Evolutionary conservation across 2,888 invertebrate genomes (phyloP).

Genomic region (Gisinianus flammeolus): DNA sequence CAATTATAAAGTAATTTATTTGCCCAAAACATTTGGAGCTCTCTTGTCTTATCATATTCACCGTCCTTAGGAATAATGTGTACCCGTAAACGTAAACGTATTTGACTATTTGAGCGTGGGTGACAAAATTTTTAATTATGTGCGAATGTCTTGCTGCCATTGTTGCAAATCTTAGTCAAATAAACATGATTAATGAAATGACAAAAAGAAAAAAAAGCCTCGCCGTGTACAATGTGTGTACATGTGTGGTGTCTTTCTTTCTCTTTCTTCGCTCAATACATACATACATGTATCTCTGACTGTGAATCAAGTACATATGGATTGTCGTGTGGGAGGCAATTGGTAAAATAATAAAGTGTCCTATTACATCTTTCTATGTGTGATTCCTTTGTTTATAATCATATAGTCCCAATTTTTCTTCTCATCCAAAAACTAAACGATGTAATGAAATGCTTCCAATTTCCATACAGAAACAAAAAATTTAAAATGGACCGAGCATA

Average conservation of each 20-base stretch:
- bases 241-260: too few relatives aligned
- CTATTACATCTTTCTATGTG: too few relatives aligned
- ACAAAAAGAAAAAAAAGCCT: not conserved
- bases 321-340: too few relatives aligned
- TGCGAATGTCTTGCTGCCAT: not conserved
- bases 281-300: too few relatives aligned
- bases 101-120: constrained; percentile 5
- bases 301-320: too few relatives aligned
- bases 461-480: not conserved
- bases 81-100: not conserved
- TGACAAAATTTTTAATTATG: constrained; percentile 12
- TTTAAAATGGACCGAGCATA: too few relatives aligned
- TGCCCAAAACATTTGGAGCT: not conserved
- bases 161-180: not conserved
- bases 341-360: too few relatives aligned
- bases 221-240: not conserved
- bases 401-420: not conserved
- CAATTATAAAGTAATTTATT: constrained; percentile 14
- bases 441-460: not conserved
- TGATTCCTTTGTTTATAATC: too few relatives aligned
- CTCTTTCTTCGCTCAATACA: too few relatives aligned
- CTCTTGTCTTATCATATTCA: not conserved
- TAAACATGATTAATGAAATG: constrained; percentile 7
- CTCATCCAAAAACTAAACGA: not conserved
- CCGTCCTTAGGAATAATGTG: not conserved